Evolutionary conservation across 1,140 invertebrate species (phyloP).

Genomic region (Rhopalosiphum maidis): DNA sequence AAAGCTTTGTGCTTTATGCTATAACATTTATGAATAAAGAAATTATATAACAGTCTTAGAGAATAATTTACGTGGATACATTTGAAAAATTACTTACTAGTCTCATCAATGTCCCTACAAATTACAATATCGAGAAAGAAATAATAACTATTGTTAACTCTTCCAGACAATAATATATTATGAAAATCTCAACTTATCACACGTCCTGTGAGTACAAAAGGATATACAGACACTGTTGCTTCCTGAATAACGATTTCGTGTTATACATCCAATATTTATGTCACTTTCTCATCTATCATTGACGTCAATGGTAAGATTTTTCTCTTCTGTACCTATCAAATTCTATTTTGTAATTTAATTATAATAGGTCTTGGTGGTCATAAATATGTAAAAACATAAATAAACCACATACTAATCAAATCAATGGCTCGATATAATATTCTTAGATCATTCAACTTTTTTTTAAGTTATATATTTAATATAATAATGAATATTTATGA

Average conservation of each 20-base stretch:
- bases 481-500: too few relatives aligned
- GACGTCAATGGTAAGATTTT: background rate
- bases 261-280: background rate
- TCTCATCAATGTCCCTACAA: background rate
- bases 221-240: background rate
- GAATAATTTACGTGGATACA: background rate
- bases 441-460: too few relatives aligned
- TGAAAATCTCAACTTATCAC: background rate
- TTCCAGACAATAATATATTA: background rate
- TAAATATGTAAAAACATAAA: too few relatives aligned
- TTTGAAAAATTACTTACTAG: background rate
- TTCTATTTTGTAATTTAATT: background rate
- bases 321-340: background rate
- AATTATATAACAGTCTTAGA: background rate
- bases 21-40: background rate
- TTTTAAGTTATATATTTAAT: too few relatives aligned
- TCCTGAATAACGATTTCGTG: background rate
- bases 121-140: background rate
- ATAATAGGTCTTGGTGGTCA: background rate
- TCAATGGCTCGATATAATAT: too few relatives aligned
- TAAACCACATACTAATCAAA: too few relatives aligned
- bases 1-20: background rate
- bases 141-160: background rate
- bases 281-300: background rate
- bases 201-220: background rate